A percentile compares a stretch with the other conserved stretches of the same genome.
These are phyloP conservation scores for Eurystomus glaucurus DNA, from an alignment of 2,797 vertebrate genomes.

Conservation along the genomic window DNA sequence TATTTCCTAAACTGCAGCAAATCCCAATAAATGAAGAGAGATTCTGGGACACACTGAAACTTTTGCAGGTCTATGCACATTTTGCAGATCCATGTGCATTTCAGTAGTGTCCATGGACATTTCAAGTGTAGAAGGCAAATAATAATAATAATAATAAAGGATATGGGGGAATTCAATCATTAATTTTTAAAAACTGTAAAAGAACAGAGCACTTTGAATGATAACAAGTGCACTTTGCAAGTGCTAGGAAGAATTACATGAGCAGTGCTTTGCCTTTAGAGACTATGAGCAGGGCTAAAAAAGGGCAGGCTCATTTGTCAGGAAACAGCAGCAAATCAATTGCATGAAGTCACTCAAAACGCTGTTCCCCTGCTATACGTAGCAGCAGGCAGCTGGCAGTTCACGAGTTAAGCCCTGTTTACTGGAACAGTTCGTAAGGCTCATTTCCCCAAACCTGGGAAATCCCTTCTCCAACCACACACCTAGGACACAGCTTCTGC, in stretches of 20 bases:
- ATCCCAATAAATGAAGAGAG: neutral
- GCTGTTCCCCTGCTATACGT: neutral
- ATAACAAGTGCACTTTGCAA: neutral
- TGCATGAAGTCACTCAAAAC: neutral
- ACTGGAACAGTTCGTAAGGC: neutral
- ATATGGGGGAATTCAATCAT: neutral
- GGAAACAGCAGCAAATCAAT: neutral
- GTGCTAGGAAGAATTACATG: neutral
- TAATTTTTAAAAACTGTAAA: neutral
- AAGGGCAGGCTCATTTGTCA: conserved; percentile 8
- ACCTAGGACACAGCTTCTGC: neutral
- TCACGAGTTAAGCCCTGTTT: neutral
- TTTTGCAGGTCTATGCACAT: neutral
- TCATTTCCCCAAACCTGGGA: neutral
- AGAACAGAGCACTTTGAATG: neutral
- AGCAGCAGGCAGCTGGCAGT: neutral
- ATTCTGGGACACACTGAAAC: rapidly evolving
- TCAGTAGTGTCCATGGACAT: neutral
- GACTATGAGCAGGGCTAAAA: neutral
- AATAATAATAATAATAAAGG: too few relatives aligned
- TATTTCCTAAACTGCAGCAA: neutral
- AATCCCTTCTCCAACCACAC: neutral
- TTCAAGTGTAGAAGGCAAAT: neutral
- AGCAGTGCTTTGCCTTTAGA: neutral
- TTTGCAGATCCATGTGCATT: neutral